phyloP scores from a whole-genome alignment of 2,888 invertebrate species.

The Ligdia adustata region DNA sequence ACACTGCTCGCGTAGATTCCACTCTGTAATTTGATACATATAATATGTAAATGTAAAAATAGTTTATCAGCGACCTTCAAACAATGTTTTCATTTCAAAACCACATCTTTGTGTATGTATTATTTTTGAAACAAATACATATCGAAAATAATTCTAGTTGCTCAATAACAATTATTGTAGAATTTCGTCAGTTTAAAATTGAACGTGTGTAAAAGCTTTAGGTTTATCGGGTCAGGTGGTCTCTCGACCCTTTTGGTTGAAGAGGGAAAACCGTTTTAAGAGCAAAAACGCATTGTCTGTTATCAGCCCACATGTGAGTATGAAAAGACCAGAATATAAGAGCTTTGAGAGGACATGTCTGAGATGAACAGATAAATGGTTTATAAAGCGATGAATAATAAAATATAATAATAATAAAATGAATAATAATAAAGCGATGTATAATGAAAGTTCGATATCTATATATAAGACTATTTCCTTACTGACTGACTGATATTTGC shows the following conservation, averaged over 20 bases:
- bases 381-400: too few relatives aligned
- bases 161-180: too few relatives aligned
- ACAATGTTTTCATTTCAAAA: slow-evolving; percentile 3
- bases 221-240: slow-evolving; percentile 55
- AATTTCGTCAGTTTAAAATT: background rate
- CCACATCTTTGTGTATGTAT: background rate
- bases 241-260: slow-evolving; percentile 44
- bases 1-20: slow-evolving; percentile 4
- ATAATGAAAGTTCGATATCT: too few relatives aligned
- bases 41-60: slow-evolving; percentile 2
- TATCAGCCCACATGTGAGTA: slow-evolving; percentile 30
- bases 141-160: too few relatives aligned
- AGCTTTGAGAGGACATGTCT: slow-evolving; percentile 30
- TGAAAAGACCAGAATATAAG: slow-evolving; percentile 32
- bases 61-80: background rate
- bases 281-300: slow-evolving; percentile 33
- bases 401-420: too few relatives aligned
- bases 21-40: slow-evolving; percentile 2
- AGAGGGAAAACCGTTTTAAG: slow-evolving; percentile 51
- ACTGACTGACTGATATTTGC: too few relatives aligned
- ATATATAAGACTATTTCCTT: too few relatives aligned
- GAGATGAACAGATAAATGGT: slow-evolving; percentile 30
- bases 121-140: background rate
- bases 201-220: slow-evolving; percentile 29
- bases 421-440: too few relatives aligned